These are phyloP conservation scores for Rhamnusium bicolor DNA, from an alignment of 2,888 invertebrate species.

Conservation along the genomic window DNA sequence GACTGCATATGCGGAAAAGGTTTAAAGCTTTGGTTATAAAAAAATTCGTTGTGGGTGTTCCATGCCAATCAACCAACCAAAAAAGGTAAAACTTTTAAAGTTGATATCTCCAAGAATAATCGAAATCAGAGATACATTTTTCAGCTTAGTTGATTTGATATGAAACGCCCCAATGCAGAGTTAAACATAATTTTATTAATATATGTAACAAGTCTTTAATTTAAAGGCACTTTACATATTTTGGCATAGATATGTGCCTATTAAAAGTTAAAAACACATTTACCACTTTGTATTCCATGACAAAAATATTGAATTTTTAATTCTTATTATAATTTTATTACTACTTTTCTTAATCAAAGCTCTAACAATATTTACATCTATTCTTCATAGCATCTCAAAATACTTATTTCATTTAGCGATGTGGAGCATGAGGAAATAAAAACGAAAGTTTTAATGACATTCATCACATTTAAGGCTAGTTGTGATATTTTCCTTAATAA, in stretches of 20 bases:
- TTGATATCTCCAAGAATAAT: too few species aligned
- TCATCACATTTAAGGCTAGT: too few species aligned
- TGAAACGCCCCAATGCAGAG: neutral
- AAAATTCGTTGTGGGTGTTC: neutral
- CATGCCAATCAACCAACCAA: too few species aligned
- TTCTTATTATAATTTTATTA: neutral
- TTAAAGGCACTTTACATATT: neutral
- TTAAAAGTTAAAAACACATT: neutral
- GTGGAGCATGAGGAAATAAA: too few species aligned
- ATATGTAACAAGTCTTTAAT: neutral
- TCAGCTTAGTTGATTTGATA: too few species aligned
- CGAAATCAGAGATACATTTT: too few species aligned
- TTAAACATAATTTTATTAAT: neutral
- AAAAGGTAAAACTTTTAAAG: too few species aligned
- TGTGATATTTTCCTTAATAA: too few species aligned
- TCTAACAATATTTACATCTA: neutral
- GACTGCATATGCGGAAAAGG: neutral
- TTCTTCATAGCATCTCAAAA: neutral
- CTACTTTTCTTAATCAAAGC: neutral
- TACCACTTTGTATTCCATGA: neutral
- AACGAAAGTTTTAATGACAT: too few species aligned
- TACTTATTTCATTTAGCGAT: too few species aligned
- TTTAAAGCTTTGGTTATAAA: neutral
- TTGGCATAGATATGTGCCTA: neutral
- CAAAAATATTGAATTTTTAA: neutral